These are phyloP conservation scores for Sclerurus mexicanus DNA, from an alignment of 2,113 vertebrate species.

Conservation along the genomic window DNA sequence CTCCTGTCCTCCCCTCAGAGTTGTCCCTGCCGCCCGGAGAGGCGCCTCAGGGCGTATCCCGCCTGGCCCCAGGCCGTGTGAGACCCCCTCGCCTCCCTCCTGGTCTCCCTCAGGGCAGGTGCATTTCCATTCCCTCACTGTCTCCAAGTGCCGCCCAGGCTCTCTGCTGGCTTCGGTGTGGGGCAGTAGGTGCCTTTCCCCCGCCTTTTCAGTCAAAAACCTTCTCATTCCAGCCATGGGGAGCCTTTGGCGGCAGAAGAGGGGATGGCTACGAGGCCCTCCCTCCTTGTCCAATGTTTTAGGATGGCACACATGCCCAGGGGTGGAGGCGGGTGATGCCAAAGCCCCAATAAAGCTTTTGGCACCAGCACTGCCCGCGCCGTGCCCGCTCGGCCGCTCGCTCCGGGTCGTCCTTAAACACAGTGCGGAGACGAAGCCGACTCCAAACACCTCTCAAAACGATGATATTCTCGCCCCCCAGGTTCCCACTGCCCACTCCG, in stretches of 20 bases:
- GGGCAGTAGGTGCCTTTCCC: rapidly evolving
- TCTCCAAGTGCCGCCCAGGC: rapidly evolving
- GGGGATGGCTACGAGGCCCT: rapidly evolving
- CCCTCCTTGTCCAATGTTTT: not conserved
- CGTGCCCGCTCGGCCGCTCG: not conserved
- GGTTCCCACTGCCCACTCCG: rapidly evolving
- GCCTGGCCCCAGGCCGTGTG: rapidly evolving
- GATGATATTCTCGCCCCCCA: rapidly evolving
- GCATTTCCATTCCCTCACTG: rapidly evolving
- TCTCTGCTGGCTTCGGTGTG: rapidly evolving
- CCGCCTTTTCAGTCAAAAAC: rapidly evolving
- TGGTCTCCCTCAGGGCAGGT: rapidly evolving
- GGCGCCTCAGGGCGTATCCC: rapidly evolving
- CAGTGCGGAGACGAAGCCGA: not conserved
- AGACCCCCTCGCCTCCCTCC: rapidly evolving
- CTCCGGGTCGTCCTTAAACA: not conserved
- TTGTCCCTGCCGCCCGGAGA: not conserved
- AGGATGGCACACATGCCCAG: not conserved
- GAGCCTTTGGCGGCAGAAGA: not conserved
- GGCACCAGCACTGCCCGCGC: rapidly evolving
- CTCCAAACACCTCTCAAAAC: not conserved
- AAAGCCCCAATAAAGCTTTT: not conserved
- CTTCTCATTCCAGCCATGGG: not conserved
- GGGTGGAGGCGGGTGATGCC: not conserved
- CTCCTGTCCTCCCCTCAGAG: too few species aligned